Base-by-base conservation (phyloP, 2,797 vertebrate species). In the Lagothrix lagotricha region DNA sequence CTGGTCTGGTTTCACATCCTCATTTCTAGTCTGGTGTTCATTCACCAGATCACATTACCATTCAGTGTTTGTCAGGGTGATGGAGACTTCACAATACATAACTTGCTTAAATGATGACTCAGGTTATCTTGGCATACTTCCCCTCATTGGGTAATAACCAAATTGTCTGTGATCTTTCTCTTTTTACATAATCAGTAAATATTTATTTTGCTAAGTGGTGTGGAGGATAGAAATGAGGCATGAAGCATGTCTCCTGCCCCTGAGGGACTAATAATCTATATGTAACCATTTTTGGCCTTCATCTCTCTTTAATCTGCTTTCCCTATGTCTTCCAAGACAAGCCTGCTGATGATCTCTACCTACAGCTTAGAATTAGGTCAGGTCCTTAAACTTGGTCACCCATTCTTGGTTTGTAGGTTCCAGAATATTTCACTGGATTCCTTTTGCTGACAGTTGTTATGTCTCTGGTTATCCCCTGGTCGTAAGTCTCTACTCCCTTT, bases 151-250 rank as follows among this genome's bases (percentile, higher is more conserved):
- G 75, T 58, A 87, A 86, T 70, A 73, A 13, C 44, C 24, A 39
- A 28, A 86, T 30, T 92, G 57, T 77, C 39, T 80, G 15, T 84
- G 39, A 46, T 90, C 54, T 89, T 90, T 90, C 39, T 19, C 82
- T 88, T 77, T 86, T 72, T 70, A 89, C 17, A 6, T 93, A 75
- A 85, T 85, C 64, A 92, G 22, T 54, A 83, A 90, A 67, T 95
- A 52, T 92, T 93, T 97, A 64, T 91, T 94, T 93, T 94, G 64
- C 82, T 50, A 48, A 77, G 87, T 72, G 61, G 86, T 77, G 10
- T 91, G 76, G 80, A 89, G 72, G 52, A 67, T 80, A 84, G 92
- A 96, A 96, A 52, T 36, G 92, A 96, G 24, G 26, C 5, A 30
- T 46, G 24, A 52, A 24, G 50, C 11, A 36, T 52, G 26, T 33